A percentile compares a stretch with the other conserved stretches of the same genome.
phyloP scores from a whole-genome alignment of 2,113 vertebrate genomes.

The Malurus elegans region DNA sequence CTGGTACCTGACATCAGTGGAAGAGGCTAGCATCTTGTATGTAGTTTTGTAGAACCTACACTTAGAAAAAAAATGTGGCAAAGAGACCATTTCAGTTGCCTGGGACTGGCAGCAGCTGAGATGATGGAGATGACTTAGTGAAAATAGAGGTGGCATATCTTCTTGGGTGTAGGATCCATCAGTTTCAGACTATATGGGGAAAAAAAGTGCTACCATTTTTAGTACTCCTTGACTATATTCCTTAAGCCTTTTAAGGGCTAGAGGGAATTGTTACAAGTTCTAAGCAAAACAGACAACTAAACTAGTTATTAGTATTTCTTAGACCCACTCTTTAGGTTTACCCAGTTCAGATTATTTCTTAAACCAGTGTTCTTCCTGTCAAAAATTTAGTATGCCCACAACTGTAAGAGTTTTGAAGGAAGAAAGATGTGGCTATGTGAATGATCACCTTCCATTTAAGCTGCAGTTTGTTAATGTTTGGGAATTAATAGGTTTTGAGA shows the following conservation, averaged over 20 bases:
- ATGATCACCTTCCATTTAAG: not conserved
- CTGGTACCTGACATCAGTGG: not conserved
- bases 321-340: not conserved
- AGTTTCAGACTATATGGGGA: not conserved
- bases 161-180: not conserved
- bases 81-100: not conserved
- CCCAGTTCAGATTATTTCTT: not conserved
- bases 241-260: not conserved
- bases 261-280: not conserved
- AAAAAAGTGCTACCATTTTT: not conserved
- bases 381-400: not conserved
- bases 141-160: not conserved
- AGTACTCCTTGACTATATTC: not conserved
- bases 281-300: not conserved
- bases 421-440: not conserved
- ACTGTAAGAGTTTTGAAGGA: not conserved
- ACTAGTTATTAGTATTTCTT: not conserved
- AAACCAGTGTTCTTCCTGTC: not conserved
- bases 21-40: not conserved
- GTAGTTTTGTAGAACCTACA: not conserved
- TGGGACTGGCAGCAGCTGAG: not conserved
- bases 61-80: not conserved
- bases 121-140: not conserved
- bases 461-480: not conserved
- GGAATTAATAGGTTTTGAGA: not conserved